phyloP scores from a whole-genome alignment of 64 coral and sea anemone genomes.

The Pachyseris speciosa region DNA sequence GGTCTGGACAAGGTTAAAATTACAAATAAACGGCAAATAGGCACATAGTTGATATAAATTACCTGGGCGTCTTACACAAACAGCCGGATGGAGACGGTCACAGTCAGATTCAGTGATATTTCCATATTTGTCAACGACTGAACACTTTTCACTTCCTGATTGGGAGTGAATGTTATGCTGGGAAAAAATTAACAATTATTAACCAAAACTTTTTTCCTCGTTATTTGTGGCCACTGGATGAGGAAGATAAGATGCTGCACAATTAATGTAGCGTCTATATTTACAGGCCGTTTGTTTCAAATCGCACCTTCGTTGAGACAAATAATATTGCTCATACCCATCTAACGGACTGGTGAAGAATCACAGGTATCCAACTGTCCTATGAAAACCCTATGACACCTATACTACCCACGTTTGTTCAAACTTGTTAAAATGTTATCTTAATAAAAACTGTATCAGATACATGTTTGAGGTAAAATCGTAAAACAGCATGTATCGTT shows the following conservation, averaged over 20 bases:
- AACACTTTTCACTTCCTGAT: not conserved
- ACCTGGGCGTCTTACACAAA: constrained; percentile 39
- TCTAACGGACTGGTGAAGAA: not conserved
- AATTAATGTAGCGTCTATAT: not conserved
- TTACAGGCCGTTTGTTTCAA: not conserved
- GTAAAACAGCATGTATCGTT: not conserved
- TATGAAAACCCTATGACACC: not conserved
- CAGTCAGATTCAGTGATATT: constrained; percentile 26
- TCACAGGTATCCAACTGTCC: not conserved
- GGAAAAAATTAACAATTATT: not conserved
- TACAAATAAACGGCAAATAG: not conserved
- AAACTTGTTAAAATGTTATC: not conserved
- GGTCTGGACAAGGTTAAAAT: not conserved
- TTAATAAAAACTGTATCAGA: not conserved
- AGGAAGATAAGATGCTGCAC: not conserved
- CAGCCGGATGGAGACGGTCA: not conserved
- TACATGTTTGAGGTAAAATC: not conserved
- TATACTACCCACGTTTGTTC: not conserved
- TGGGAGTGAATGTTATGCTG: not conserved
- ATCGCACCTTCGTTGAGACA: not conserved
- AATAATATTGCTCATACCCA: no score
- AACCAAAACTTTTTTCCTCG: not conserved
- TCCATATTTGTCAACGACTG: not conserved
- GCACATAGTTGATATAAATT: not conserved
- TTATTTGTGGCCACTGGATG: not conserved